Evolutionary conservation across 2,113 vertebrate species (phyloP).

Genomic region (Corynorhinus townsendii): DNA sequence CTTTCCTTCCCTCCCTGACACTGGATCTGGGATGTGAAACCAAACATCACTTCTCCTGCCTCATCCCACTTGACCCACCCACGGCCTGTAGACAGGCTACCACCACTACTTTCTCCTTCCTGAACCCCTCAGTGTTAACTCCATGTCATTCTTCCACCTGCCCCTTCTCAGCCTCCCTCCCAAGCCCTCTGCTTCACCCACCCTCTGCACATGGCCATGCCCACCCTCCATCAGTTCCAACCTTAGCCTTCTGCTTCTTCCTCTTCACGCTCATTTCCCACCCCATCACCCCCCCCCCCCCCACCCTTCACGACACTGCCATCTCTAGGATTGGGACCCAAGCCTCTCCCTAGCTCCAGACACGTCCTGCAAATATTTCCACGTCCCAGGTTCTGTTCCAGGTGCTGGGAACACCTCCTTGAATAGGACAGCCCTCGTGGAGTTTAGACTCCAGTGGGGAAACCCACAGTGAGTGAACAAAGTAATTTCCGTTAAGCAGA

Average conservation of each 20-base stretch:
- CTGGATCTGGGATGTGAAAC: neutral
- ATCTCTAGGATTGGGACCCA: neutral
- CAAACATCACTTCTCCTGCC: neutral
- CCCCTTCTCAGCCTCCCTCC: neutral
- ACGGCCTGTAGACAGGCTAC: neutral
- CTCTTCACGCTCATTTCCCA: neutral
- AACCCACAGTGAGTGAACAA: neutral
- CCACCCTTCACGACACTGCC: neutral
- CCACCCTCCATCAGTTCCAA: neutral
- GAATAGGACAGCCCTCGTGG: neutral
- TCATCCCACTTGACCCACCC: neutral
- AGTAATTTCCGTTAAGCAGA: neutral
- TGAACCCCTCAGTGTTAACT: neutral
- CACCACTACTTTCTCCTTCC: neutral
- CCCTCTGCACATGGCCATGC: neutral
- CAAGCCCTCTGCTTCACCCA: neutral
- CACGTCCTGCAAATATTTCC: neutral
- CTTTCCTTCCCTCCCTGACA: neutral
- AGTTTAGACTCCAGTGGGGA: neutral
- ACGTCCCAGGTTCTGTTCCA: neutral
- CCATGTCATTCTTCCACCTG: neutral
- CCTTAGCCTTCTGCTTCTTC: neutral
- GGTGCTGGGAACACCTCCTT: rapidly evolving
- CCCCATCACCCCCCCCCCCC: too few relatives aligned
- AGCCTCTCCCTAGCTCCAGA: neutral